Percentiles rank a stretch among this genome's conserved stretches.
phyloP scores from a whole-genome alignment of 2,797 vertebrate species.

The Smutsia gigantea region DNA sequence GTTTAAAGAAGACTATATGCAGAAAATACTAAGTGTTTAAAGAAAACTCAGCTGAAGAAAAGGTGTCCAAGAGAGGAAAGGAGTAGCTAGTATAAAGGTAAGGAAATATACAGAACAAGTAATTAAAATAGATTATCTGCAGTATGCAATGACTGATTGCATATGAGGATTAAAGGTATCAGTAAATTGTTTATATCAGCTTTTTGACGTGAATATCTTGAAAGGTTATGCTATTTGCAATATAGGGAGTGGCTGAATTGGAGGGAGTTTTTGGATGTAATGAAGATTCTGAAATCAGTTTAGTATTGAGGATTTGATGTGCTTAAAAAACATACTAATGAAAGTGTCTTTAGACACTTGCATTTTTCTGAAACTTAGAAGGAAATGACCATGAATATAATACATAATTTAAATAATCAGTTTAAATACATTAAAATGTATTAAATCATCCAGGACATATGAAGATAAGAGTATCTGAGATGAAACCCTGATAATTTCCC shows the following conservation, averaged over 20 bases:
- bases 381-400: neutral
- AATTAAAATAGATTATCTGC: neutral
- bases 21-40: neutral
- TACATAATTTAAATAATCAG: neutral
- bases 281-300: neutral
- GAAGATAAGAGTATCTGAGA: neutral
- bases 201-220: neutral
- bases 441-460: neutral
- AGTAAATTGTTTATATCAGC: neutral
- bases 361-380: neutral
- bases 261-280: neutral
- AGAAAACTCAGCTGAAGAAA: neutral
- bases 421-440: neutral
- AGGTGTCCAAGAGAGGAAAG: neutral
- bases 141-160: neutral
- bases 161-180: neutral
- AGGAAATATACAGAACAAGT: neutral
- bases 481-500: neutral
- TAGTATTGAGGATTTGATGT: neutral
- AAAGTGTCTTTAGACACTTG: neutral
- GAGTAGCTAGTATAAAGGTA: neutral
- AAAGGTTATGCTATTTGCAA: neutral
- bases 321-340: neutral
- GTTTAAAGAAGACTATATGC: neutral
- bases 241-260: neutral